Evolutionary conservation across 2,888 invertebrate genomes (phyloP).

Genomic region (Laspeyria flexula): DNA sequence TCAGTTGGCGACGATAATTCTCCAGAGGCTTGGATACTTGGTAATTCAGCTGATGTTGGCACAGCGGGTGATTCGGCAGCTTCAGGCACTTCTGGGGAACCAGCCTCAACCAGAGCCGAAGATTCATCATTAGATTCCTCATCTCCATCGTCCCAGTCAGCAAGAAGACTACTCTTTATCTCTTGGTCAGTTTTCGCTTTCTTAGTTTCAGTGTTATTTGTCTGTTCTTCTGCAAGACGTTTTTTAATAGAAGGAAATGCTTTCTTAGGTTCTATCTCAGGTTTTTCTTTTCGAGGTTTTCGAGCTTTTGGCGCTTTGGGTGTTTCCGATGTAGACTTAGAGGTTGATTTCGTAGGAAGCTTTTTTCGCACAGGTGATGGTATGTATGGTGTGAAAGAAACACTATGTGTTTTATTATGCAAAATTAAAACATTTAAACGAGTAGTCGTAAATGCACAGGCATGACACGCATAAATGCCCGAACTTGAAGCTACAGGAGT

Average conservation of each 20-base stretch:
- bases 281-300: slow-evolving; percentile 68
- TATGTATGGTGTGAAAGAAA: slow-evolving; percentile 78
- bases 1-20: slow-evolving; percentile 57
- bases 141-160: slow-evolving; percentile 91
- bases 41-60: slow-evolving; percentile 70
- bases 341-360: slow-evolving; percentile 52
- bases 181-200: slow-evolving; percentile 87
- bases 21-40: slow-evolving; percentile 55
- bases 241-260: slow-evolving; percentile 66
- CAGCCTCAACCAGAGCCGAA: slow-evolving; percentile 55
- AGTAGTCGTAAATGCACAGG: slow-evolving; percentile 88
- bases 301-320: slow-evolving; percentile 64
- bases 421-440: slow-evolving; percentile 91
- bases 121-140: slow-evolving; percentile 75
- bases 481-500: slow-evolving; percentile 53
- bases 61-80: slow-evolving; percentile 71
- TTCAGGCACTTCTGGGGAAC: slow-evolving; percentile 69
- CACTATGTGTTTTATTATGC: slow-evolving; percentile 90
- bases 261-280: slow-evolving; percentile 67
- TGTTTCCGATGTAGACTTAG: slow-evolving; percentile 42
- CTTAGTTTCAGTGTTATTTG: slow-evolving; percentile 66
- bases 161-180: slow-evolving; percentile 89
- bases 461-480: slow-evolving; percentile 86
- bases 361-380: slow-evolving; percentile 76
- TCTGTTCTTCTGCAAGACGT: slow-evolving; percentile 68